A percentile compares a stretch with the other conserved stretches of the same genome.
Evolutionary conservation across 2,888 invertebrate genomes (phyloP).

Genomic region (Phalangium opilio): DNA sequence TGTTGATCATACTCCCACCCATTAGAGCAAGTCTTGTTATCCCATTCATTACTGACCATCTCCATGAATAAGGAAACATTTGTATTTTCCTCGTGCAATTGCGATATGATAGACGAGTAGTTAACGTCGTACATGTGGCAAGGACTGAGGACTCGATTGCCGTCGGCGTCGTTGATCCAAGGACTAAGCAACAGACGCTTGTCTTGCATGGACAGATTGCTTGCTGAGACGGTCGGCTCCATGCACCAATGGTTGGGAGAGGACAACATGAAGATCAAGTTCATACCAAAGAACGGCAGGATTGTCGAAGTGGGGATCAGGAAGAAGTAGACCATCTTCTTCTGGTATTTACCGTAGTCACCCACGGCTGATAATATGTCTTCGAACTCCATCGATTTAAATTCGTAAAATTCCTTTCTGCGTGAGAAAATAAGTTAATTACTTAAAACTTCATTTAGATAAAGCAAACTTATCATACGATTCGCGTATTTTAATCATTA

Average conservation of each 20-base stretch:
- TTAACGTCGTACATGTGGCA: conserved; percentile 61
- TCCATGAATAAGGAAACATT: conserved; percentile 25
- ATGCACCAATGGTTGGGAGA: conserved; percentile 53
- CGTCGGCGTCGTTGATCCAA: conserved; percentile 26
- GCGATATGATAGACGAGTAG: conserved; percentile 31
- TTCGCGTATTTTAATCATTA: too few relatives aligned
- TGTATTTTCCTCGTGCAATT: conserved; percentile 3
- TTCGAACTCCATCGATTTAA: conserved; percentile 22
- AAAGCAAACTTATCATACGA: too few relatives aligned
- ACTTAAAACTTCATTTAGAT: too few relatives aligned
- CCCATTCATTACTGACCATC: not conserved
- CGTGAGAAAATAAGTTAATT: too few relatives aligned
- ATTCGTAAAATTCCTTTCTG: too few relatives aligned
- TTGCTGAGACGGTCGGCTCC: conserved; percentile 45
- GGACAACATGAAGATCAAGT: conserved; percentile 15
- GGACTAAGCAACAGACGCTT: conserved; percentile 41
- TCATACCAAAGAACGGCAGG: conserved; percentile 48
- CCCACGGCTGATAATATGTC: conserved; percentile 53
- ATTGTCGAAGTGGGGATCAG: conserved; percentile 77
- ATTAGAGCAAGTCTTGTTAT: conserved; percentile 45
- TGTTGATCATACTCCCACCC: conserved; percentile 58
- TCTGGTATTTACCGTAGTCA: conserved; percentile 78
- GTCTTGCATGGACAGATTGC: conserved; percentile 36
- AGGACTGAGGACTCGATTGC: conserved; percentile 38
- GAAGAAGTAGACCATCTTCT: conserved; percentile 55